A percentile compares a stretch with the other conserved stretches of the same genome.
Conservation (phyloP, 1,140 invertebrate species). For the Dreissena polymorpha region DNA sequence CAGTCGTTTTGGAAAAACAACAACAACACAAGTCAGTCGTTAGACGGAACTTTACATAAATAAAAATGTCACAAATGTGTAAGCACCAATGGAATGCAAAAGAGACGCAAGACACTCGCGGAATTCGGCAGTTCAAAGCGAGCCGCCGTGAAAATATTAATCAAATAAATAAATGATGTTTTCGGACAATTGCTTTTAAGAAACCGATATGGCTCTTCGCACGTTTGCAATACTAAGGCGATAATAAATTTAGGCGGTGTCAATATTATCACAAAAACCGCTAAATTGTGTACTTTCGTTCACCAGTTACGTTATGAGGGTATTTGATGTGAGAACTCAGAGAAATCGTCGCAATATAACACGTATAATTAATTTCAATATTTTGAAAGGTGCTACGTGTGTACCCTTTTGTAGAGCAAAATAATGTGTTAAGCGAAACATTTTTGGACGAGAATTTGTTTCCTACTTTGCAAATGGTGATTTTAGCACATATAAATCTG, state of each 20-base stretch:
- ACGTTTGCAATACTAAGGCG: not conserved
- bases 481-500: no score
- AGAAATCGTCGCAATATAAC: not conserved
- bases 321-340: no score
- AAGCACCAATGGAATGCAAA: not conserved
- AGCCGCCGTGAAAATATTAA: slow-evolving; percentile 6
- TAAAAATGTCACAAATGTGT: no score
- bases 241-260: not conserved
- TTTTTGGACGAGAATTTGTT: no score
- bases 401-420: no score
- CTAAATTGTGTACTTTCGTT: not conserved
- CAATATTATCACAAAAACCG: slow-evolving; percentile 12
- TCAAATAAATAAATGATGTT: slow-evolving; percentile 11
- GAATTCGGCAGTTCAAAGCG: not conserved
- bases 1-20: no score
- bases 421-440: no score
- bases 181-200: slow-evolving; percentile 12
- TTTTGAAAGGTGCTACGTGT: not conserved
- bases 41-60: no score
- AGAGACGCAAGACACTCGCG: not conserved
- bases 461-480: no score
- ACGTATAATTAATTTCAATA: slow-evolving; percentile 8
- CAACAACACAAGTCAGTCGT: no score
- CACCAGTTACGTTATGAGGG: no score
- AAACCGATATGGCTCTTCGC: not conserved